phyloP scores from a whole-genome alignment of 2,888 invertebrate genomes.

The Acheta domesticus region DNA sequence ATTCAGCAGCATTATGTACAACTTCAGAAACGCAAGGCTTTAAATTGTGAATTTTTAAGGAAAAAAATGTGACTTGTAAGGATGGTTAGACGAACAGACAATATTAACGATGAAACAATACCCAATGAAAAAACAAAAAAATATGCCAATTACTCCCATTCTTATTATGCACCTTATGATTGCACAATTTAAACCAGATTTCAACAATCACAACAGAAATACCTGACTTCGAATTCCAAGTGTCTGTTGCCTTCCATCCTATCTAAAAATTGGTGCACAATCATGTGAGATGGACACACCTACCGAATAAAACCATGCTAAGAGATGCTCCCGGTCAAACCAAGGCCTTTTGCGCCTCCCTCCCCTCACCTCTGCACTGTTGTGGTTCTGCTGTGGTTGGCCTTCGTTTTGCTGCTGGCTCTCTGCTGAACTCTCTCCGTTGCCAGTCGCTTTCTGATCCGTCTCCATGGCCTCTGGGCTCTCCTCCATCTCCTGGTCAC shows the following conservation, averaged over 20 bases:
- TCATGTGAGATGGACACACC: constrained; percentile 45
- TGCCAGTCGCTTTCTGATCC: constrained; percentile 44
- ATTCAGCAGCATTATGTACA: no score
- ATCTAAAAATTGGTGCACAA: neutral
- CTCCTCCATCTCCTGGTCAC: constrained; percentile 42
- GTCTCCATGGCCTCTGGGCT: constrained; percentile 49
- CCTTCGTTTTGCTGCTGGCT: constrained; percentile 46
- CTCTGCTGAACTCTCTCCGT: constrained; percentile 45
- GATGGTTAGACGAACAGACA: no score
- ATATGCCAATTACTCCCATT: no score
- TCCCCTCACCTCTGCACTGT: constrained; percentile 46
- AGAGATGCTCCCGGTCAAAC: constrained; percentile 58
- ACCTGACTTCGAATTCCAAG: neutral
- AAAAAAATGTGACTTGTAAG: no score
- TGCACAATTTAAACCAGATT: no score
- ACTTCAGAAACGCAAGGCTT: no score
- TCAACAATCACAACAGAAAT: neutral
- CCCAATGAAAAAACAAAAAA: no score
- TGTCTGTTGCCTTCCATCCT: neutral
- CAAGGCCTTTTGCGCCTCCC: constrained; percentile 58
- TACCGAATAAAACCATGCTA: constrained; percentile 69
- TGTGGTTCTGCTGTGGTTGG: constrained; percentile 50
- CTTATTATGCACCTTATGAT: no score
- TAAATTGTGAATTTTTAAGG: no score
- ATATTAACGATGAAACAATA: no score